Base-by-base conservation (phyloP, 1,140 invertebrate species). In the Apis florea region DNA sequence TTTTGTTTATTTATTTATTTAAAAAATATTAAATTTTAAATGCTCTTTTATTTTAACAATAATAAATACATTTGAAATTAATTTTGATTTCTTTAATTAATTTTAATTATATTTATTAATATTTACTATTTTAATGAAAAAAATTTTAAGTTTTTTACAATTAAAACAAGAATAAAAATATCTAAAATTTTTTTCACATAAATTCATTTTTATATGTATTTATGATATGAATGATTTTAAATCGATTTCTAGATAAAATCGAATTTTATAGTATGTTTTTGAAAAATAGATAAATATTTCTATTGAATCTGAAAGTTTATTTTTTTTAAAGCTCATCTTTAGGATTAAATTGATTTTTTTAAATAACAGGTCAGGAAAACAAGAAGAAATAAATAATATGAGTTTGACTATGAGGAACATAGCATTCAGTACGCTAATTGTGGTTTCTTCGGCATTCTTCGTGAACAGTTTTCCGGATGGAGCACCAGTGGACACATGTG, bases 401-500 rank as follows among this genome's bases (percentile, higher is more conserved):
- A 58, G 59, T 53, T 56, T 70, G 54, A 12, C 10, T 56, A 80
- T 21, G 66, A 61, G 49, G 24, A 66, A 61, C 66, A 11, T 76
- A 49, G 66, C 66, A 26, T 31, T 83, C 26, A 31, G 56, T 26
- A n/a, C 47, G 21, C 15, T 86, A 15, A 54, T 83, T 31, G 24
- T 74, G 40, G 63, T 53, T 47, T 86, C 78, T 19, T 86, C 83
- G 59, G 73, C 79, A 64, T 83, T 83, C 53, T 56, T 83, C 53
- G 90, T 85, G 19, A 49, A 69, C 17, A 94, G 90, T 53, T 97
- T 97, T 87, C 96, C 96, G 0, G 96, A 97, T 86, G 96, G 96
- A 15, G 96, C 96, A 9, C 96, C 96, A 0, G 95, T 97, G 15
- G 96, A 97, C 90, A 95, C 96, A 31, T 97, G 96, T 89, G 96